Evolutionary conservation across 2,797 vertebrate genomes (phyloP).

Genomic region (Liasis olivaceus): DNA sequence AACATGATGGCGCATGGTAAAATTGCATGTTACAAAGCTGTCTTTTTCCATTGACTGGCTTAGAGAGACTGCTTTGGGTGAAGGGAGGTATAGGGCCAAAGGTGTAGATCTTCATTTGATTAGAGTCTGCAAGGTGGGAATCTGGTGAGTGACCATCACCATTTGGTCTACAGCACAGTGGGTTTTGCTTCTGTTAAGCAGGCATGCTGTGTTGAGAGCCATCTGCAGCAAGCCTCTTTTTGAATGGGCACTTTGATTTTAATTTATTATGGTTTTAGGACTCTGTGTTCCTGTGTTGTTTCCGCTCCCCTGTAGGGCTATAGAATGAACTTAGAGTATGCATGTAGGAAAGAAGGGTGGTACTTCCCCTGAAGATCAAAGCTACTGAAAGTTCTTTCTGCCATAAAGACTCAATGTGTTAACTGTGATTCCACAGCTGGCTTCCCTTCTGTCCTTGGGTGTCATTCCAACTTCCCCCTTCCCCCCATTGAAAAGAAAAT

Average conservation of each 20-base stretch:
- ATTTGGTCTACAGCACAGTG: conserved; percentile 63
- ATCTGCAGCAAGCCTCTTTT: conserved; percentile 46
- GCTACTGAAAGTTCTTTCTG: conserved; percentile 80
- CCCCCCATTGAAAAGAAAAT: conserved; percentile 44
- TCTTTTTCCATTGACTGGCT: conserved; percentile 36
- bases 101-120: conserved; percentile 24
- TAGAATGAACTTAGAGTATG: conserved; percentile 71
- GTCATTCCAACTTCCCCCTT: conserved; percentile 62
- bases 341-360: conserved; percentile 72
- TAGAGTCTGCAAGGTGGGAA: not conserved
- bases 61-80: conserved; percentile 29
- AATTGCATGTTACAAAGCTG: conserved; percentile 64
- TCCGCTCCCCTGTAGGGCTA: conserved; percentile 62
- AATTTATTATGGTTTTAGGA: conserved; percentile 44
- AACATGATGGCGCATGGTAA: conserved; percentile 44
- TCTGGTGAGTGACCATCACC: not conserved
- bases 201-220: conserved; percentile 51
- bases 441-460: conserved; percentile 72
- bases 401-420: conserved; percentile 75
- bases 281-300: conserved; percentile 54
- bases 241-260: conserved; percentile 49
- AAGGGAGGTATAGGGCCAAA: conserved; percentile 17
- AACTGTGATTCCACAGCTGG: conserved; percentile 73
- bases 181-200: conserved; percentile 14
- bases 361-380: conserved; percentile 61